phyloP scores from a whole-genome alignment of 53 echinoderm and acorn worm genomes.

The Holothuria scabra region DNA sequence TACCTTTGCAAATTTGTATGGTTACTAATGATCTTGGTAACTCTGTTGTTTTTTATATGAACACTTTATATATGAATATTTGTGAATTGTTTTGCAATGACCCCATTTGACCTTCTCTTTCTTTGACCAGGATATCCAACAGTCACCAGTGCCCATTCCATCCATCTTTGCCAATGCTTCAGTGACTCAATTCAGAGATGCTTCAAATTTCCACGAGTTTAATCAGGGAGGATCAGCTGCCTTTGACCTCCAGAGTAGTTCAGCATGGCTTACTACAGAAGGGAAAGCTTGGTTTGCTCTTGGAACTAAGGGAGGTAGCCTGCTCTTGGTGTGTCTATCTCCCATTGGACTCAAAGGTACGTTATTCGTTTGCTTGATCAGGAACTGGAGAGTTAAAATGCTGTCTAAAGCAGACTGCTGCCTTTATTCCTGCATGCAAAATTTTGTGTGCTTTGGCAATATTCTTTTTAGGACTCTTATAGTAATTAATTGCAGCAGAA shows the following conservation, averaged over 20 bases:
- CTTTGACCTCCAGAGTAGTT: constrained; percentile 82
- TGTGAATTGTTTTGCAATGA: too few relatives aligned
- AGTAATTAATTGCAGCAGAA: too few relatives aligned
- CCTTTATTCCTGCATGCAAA: too few relatives aligned
- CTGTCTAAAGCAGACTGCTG: too few relatives aligned
- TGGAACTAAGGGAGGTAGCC: constrained; percentile 75
- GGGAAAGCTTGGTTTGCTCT: constrained; percentile 91
- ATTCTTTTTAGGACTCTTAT: too few relatives aligned
- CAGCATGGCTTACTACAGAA: constrained; percentile 88
- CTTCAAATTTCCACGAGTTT: constrained; percentile 83
- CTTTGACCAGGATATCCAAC: neutral
- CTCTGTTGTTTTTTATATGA: too few relatives aligned
- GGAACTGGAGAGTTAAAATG: too few relatives aligned
- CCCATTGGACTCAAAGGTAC: constrained; percentile 85
- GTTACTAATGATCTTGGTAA: too few relatives aligned
- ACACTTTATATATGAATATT: too few relatives aligned
- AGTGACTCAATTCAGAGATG: constrained; percentile 78
- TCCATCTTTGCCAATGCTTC: constrained; percentile 96
- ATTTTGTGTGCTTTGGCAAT: too few relatives aligned
- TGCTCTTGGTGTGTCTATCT: constrained; percentile 79
- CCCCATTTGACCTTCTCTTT: neutral
- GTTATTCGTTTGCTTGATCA: too few relatives aligned
- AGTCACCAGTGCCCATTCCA: constrained; percentile 43
- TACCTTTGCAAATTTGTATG: too few relatives aligned
- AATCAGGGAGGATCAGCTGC: constrained; percentile 70